Conservation (phyloP, 2,797 vertebrate genomes). For the Ceyx erithaca region DNA sequence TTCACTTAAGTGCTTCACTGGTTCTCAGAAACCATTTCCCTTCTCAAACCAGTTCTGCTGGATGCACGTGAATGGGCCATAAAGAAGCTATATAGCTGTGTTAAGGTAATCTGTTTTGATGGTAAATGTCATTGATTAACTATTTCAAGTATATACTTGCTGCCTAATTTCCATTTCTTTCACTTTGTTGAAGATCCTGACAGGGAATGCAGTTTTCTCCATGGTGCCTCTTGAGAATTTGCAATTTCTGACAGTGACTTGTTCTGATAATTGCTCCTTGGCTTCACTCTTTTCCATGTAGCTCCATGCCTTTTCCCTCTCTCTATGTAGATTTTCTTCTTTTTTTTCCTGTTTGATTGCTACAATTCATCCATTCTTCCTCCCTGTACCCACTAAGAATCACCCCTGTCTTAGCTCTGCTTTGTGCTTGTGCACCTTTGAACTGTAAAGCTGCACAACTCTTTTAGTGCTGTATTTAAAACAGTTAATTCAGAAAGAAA, state of each 20-base stretch:
- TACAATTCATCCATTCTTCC: not conserved
- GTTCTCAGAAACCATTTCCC: not conserved
- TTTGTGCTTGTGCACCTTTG: not conserved
- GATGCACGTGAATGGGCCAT: not conserved
- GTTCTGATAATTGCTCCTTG: not conserved
- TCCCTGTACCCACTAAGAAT: not conserved
- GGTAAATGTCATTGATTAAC: not conserved
- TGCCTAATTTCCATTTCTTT: not conserved
- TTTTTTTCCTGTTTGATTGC: not conserved
- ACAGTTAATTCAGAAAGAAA: not conserved
- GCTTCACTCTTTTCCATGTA: not conserved
- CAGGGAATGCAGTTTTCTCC: not conserved
- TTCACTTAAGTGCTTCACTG: not conserved
- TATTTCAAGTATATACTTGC: not conserved
- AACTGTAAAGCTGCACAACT: not conserved
- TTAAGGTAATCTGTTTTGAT: not conserved
- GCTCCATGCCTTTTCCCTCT: not conserved
- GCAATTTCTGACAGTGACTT: not conserved
- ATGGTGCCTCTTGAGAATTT: not conserved
- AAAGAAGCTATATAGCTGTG: not conserved
- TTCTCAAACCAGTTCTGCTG: not conserved
- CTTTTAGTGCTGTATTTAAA: not conserved
- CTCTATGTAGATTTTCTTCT: not conserved
- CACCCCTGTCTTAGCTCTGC: not conserved
- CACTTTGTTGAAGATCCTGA: not conserved